A percentile compares a stretch with the other conserved stretches of the same genome.
phyloP scores from a whole-genome alignment of 2,113 vertebrate genomes.

The Gavia stellata region DNA sequence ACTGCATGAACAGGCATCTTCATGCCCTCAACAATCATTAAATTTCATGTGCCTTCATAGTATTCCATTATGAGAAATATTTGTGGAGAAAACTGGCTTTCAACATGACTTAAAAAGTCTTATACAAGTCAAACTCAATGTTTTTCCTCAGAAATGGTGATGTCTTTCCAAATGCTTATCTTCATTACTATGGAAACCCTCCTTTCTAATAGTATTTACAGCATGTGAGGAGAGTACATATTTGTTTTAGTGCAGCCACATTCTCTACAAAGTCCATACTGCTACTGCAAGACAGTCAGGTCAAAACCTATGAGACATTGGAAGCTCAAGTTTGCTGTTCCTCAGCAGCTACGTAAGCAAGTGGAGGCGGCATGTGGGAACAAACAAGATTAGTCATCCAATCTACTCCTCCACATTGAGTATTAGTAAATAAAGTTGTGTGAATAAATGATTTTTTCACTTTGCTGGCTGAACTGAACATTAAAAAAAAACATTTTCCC shows the following conservation, averaged over 20 bases:
- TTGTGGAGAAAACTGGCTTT: background rate
- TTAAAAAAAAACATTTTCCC: conserved; percentile 2
- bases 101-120: background rate
- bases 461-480: background rate
- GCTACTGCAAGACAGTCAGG: background rate
- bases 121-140: background rate
- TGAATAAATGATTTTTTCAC: conserved; percentile 21
- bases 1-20: background rate
- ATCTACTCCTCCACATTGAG: background rate
- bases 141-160: conserved; percentile 3
- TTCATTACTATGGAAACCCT: background rate
- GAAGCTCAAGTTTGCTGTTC: background rate
- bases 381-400: conserved; percentile 34
- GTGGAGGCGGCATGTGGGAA: background rate
- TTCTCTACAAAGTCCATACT: background rate
- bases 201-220: background rate
- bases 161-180: conserved; percentile 2
- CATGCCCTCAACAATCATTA: background rate
- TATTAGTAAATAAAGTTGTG: conserved; percentile 11
- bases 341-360: background rate
- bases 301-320: background rate
- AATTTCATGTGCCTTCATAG: background rate
- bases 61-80: background rate
- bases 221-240: background rate
- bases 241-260: background rate